Percentiles rank a stretch among this genome's conserved stretches.
phyloP scores from a whole-genome alignment of 53 echinoderm and acorn worm genomes.

The Mesocentrotus franciscanus region DNA sequence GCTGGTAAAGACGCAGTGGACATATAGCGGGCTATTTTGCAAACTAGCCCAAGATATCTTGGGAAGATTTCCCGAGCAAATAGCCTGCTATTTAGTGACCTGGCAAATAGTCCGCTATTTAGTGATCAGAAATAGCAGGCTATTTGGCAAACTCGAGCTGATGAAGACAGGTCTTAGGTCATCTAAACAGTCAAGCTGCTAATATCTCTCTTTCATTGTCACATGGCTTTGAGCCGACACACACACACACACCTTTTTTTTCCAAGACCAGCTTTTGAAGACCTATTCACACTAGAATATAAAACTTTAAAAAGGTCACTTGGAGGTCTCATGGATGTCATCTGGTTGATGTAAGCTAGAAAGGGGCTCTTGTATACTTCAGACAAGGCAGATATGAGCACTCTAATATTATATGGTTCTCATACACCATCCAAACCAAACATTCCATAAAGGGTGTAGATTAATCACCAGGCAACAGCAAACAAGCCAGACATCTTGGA shows the following conservation, averaged over 20 bases:
- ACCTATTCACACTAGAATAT: too few relatives aligned
- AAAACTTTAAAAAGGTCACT: too few relatives aligned
- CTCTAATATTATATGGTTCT: not conserved
- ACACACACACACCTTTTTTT: not conserved
- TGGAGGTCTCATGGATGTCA: not conserved
- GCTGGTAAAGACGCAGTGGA: too few relatives aligned
- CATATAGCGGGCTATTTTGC: too few relatives aligned
- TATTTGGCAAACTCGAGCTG: too few relatives aligned
- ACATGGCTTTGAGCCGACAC: not conserved
- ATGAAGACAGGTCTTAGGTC: too few relatives aligned
- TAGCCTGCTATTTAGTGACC: too few relatives aligned
- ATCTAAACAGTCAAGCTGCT: constrained; percentile 18
- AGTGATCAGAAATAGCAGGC: too few relatives aligned
- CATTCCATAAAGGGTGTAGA: constrained; percentile 11
- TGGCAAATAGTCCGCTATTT: too few relatives aligned
- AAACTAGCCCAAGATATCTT: too few relatives aligned
- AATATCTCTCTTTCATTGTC: not conserved
- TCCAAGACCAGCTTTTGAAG: not conserved
- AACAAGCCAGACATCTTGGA: not conserved
- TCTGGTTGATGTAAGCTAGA: not conserved
- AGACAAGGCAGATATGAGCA: not conserved
- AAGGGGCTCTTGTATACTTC: not conserved
- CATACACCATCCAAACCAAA: not conserved
- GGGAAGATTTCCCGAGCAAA: too few relatives aligned
- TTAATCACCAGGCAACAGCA: not conserved